Conservation (phyloP, 2,113 vertebrate species). For the Campylomormyrus numenius region DNA sequence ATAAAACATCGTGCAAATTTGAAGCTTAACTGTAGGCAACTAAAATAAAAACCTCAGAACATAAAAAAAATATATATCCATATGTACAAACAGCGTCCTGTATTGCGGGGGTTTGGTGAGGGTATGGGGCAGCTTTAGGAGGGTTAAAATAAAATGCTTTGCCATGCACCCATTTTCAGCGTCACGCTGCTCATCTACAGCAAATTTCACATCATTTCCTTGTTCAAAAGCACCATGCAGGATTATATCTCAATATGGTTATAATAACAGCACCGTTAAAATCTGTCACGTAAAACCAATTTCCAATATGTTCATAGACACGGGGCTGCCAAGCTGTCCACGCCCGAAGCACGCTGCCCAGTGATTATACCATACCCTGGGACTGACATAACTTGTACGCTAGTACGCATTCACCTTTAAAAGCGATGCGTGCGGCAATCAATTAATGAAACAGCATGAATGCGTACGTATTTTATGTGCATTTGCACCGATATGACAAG, state of each 20-base stretch:
- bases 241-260: constrained; percentile 34
- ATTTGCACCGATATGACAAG: too few species aligned
- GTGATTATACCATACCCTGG: background rate
- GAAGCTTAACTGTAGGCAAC: constrained; percentile 52
- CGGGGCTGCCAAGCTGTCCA: background rate
- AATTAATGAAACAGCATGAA: too few species aligned
- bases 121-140: constrained; percentile 53
- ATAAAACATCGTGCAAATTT: constrained; percentile 91
- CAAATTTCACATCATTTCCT: constrained; percentile 49
- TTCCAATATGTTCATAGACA: constrained; percentile 31
- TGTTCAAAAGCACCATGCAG: constrained; percentile 73
- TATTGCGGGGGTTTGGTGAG: constrained; percentile 21
- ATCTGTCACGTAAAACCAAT: constrained; percentile 23
- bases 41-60: constrained; percentile 47
- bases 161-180: constrained; percentile 78
- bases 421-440: too few species aligned
- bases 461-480: too few species aligned
- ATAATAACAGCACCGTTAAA: constrained; percentile 39
- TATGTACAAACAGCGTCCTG: constrained; percentile 37
- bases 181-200: constrained; percentile 48
- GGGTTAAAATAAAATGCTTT: constrained; percentile 55
- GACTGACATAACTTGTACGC: too few species aligned
- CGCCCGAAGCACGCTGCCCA: constrained; percentile 12
- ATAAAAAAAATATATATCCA: constrained; percentile 30
- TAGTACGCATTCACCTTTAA: too few species aligned